Evolutionary conservation across 2,113 vertebrate species (phyloP), one percentile per base, ranked within the genome.

Genomic region (Climacteris rufus): DNA sequence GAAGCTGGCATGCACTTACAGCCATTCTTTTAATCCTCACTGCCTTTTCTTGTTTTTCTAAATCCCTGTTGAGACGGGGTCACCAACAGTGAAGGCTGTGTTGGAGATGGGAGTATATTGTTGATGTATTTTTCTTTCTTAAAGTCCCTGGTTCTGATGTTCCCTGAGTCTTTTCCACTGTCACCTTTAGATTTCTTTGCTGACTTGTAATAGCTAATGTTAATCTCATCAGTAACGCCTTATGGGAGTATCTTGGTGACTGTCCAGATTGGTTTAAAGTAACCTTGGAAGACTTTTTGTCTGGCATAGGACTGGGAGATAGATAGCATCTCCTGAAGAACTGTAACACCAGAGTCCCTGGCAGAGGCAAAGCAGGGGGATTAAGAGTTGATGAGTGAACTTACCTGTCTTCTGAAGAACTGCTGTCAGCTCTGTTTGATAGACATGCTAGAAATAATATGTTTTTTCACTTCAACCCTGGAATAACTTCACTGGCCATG

Each of bases 41-140:
- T 81, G 33, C 60, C 54, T 89, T 81, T 90, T 94, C 59, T 86
- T 94, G 19, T 83, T 90, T 88, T 90, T 87, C 52, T 19, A 90
- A 90, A 83, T 87, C 68, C 52, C 85, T 71, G 54, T 54, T 75
- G 42, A 63, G 76, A 25, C 37, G 12, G 15, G 9, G 35, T 86
- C 59, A 75, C 71, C 60, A 83, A 45, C 30, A 90, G 21, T 10
- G 21, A 74, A 66, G 28, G 44, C 79, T 66, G 33, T 31, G 8
- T 50, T 60, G 56, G 31, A 57, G 79, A 70, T 95, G 79, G 57
- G 57, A 93, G 30, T 1, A 3, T 63, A 25, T 57, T 86, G 13
- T 66, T 54, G 50, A 20, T 83, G 35, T 47, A 16, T 77, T 95
- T 93, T 16, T 85, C 9, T 47, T 30, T 45, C 12, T 71, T 49